Base-by-base conservation (phyloP, 2,797 vertebrate species). In the Pantherophis vulpinus region DNA sequence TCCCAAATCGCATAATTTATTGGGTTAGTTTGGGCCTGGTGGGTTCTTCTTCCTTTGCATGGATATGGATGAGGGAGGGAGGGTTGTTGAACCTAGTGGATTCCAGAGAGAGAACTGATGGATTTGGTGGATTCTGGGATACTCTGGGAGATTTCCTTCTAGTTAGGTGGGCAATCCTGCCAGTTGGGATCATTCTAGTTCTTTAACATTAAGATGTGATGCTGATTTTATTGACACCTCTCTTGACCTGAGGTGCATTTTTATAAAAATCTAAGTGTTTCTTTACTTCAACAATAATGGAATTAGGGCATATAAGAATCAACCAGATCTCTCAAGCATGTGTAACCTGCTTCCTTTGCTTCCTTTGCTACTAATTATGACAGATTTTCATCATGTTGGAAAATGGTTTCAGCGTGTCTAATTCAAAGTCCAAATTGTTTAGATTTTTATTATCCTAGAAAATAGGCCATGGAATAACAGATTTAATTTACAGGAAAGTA, bases 321-420 rank as follows among this genome's bases (percentile, higher is more conserved):
- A 87, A 55, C 56, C 11, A 79, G 6, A 16, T 54, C n/a, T 32
- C 12, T 25, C 13, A 66, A 83, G 29, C 42, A 13, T 47, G 16
- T 23, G 14, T 61, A 47, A 79, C 25, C 37, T 66, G 25, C 56
- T 88, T 23, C 4, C 8, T 93, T 61, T 61, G 16, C 51, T 91
- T 16, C 25, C 18, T 51, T 92, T 58, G 27, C 54, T 12, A 0
- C 20, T 1, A 1, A 0, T 16, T 51, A 2, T 1, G 42, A 88
- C 4, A 16, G 14, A 0, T 1, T 89, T 32, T 0, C 66, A 93
- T 92, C 74, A 0, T 0, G 13, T 92, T 87, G 89, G 42, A 20
- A 12, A 12, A 42, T 86, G 0, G 27, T 0, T 0, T 16, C 58
- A 88, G 5, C 32, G 10, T 10, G 88, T 16, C 5, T 0, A 0